A percentile compares a stretch with the other conserved stretches of the same genome.
phyloP scores from a whole-genome alignment of 2,888 invertebrate species.

The Coecobrya sp. region DNA sequence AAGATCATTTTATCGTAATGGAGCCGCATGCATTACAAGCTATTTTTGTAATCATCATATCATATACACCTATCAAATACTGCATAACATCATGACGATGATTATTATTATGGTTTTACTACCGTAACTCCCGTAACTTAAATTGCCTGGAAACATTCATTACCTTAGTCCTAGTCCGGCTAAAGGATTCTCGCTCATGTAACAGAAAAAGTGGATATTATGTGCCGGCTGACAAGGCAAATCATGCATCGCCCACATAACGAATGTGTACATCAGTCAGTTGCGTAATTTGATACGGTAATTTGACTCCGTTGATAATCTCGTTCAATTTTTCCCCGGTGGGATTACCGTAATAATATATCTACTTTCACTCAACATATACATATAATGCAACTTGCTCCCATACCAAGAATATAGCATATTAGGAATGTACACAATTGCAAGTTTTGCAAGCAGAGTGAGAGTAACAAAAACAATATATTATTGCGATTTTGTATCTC shows the following conservation, averaged over 20 bases:
- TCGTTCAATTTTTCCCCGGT: conserved; percentile 60
- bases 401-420: too few relatives aligned
- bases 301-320: conserved; percentile 68
- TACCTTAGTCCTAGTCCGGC: neutral
- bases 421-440: too few relatives aligned
- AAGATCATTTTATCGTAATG: too few relatives aligned
- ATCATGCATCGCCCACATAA: neutral
- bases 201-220: neutral
- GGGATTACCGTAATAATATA: conserved; percentile 29
- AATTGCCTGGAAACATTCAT: neutral
- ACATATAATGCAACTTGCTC: neutral
- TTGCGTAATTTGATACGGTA: conserved; percentile 58
- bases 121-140: neutral
- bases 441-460: neutral
- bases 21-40: too few relatives aligned
- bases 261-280: neutral
- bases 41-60: too few relatives aligned
- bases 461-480: neutral
- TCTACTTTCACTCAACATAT: neutral
- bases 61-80: too few relatives aligned
- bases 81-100: too few relatives aligned
- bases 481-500: conserved; percentile 1
- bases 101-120: too few relatives aligned
- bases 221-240: neutral
- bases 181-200: too few relatives aligned